Evolutionary conservation across 2,888 invertebrate species (phyloP).

Genomic region (Keiferia lycopersicella): DNA sequence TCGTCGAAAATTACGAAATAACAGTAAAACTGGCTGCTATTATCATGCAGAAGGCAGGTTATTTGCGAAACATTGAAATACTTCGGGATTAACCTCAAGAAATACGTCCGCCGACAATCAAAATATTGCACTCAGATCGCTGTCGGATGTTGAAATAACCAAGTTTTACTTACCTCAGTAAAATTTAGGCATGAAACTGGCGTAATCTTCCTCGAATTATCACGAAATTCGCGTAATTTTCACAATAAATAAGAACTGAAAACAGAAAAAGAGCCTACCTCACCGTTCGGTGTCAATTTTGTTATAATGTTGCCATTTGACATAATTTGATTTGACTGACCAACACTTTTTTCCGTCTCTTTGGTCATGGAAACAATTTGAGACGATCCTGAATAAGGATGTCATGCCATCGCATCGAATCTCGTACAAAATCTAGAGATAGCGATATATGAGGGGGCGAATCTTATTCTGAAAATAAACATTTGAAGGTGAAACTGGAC

Average conservation of each 20-base stretch:
- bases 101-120: slow-evolving; percentile 67
- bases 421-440: too few relatives aligned
- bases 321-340: not conserved
- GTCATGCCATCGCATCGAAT: too few relatives aligned
- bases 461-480: not conserved
- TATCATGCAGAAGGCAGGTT: slow-evolving; percentile 15
- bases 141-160: slow-evolving; percentile 25
- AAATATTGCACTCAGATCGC: slow-evolving; percentile 44
- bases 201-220: slow-evolving; percentile 61
- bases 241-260: slow-evolving; percentile 75
- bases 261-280: slow-evolving; percentile 81
- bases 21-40: not conserved
- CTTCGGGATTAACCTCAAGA: slow-evolving; percentile 65
- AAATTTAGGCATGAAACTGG: slow-evolving; percentile 75
- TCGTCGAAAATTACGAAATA: slow-evolving; percentile 10
- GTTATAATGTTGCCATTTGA: slow-evolving; percentile 52
- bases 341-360: not conserved
- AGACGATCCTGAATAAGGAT: too few relatives aligned
- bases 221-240: slow-evolving; percentile 69
- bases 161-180: slow-evolving; percentile 67
- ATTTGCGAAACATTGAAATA: slow-evolving; percentile 39
- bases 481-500: too few relatives aligned
- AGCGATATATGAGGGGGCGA: not conserved
- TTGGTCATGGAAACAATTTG: too few relatives aligned
- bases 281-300: slow-evolving; percentile 78